These are phyloP conservation scores for Numida meleagris DNA, from an alignment of 2,113 vertebrate genomes.

Conservation along the genomic window DNA sequence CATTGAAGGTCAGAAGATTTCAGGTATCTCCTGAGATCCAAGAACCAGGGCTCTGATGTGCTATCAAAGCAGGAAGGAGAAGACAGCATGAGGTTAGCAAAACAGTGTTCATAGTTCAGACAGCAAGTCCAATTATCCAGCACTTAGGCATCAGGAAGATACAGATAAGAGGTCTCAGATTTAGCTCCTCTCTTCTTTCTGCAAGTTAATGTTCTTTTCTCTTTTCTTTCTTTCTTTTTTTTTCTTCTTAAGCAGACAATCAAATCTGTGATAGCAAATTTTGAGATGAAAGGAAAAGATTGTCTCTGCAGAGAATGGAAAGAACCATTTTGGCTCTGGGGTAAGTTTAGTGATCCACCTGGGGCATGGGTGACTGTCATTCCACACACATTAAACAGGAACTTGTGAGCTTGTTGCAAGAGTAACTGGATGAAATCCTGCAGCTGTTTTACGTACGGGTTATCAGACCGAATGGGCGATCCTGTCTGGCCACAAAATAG, in stretches of 20 bases:
- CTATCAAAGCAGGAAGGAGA: neutral
- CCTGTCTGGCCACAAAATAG: neutral
- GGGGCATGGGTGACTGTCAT: neutral
- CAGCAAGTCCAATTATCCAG: conserved; percentile 59
- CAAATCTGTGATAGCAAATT: conserved; percentile 16
- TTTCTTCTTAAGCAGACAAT: conserved; percentile 35
- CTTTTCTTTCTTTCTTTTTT: neutral
- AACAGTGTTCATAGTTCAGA: conserved; percentile 10
- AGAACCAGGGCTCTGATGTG: neutral
- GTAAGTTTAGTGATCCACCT: neutral
- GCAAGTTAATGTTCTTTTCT: conserved; percentile 37
- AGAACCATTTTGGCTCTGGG: conserved; percentile 17
- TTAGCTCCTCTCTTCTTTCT: conserved; percentile 57
- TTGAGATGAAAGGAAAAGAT: neutral
- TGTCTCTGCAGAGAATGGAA: neutral
- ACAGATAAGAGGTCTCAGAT: conserved; percentile 66
- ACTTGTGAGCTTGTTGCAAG: neutral
- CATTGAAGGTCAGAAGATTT: neutral
- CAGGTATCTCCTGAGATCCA: neutral
- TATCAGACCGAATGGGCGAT: neutral
- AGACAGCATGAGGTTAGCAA: neutral
- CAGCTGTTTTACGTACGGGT: neutral
- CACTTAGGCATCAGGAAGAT: conserved; percentile 42
- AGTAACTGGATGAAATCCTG: neutral
- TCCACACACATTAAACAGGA: neutral